Base-by-base conservation (phyloP, 2,797 vertebrate species). In the Eidolon dupreanum region DNA sequence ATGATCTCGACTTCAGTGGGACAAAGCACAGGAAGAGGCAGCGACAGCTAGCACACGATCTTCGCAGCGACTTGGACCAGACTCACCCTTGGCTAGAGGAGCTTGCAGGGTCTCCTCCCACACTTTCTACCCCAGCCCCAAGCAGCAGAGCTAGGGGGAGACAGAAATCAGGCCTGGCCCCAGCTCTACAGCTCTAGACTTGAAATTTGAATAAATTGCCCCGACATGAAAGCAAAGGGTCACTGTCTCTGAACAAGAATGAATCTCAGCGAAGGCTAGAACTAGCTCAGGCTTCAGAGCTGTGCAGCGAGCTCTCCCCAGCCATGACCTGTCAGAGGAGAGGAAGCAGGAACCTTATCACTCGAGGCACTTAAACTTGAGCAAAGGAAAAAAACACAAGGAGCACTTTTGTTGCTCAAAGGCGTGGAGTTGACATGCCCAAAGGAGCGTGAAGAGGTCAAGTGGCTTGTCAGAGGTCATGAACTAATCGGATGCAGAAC, bases 331-430 rank as follows among this genome's bases (percentile, higher is more conserved):
- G 82, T 91, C 87, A 36, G 31, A 57, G 89, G 66, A 93, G 55
- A 87, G 36, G 74, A 94, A 97, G 74, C 90, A 89, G 83, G 90
- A 96, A 49, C n/a, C 66, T 79, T 95, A 55, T 71, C 94, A 66
- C 63, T 61, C 9, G 66, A 90, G 88, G 75, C 88, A 86, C 55
- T 92, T 86, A 85, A 71, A 94, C 78, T 78, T 75, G 41, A 91
- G 73, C 55, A 88, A 79, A 91, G 51, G 73, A 63, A 59, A 43
- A 73, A 94, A 93, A 65, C 87, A 90, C 90, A 95, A 83, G 81
- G 33, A 75, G 59, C 61, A 77, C 73, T 94, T 88, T 28, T 85
- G 77, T 85, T 91, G 68, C 73, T 95, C 73, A 71, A 43, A 77
- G 55, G 13, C 43, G 0, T 59, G 38, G 59, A 57, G 46, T 82